Evolutionary conservation across 2,113 vertebrate species (phyloP).

Genomic region (Amazona vittata): DNA sequence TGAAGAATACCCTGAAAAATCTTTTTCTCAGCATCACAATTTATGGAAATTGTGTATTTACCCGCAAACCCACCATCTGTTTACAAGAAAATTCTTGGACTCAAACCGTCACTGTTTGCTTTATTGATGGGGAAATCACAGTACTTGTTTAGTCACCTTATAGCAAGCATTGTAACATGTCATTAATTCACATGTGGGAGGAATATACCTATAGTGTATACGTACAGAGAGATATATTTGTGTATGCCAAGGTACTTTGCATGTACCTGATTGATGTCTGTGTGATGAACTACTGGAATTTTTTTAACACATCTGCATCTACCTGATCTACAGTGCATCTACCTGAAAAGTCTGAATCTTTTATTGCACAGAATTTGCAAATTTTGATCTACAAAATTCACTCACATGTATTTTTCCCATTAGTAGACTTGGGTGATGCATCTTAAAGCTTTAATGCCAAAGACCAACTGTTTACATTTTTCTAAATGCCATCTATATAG

Average conservation of each 20-base stretch:
- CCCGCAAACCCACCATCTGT: not conserved
- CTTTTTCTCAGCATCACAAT: not conserved
- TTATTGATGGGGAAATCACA: not conserved
- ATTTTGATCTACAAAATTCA: not conserved
- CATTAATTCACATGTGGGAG: not conserved
- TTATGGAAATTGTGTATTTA: not conserved
- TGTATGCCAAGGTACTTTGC: not conserved
- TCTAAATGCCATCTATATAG: not conserved
- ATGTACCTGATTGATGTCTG: not conserved
- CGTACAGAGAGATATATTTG: not conserved
- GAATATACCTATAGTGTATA: not conserved
- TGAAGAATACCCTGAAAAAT: constrained; percentile 16
- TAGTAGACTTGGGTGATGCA: not conserved
- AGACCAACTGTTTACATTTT: constrained; percentile 5
- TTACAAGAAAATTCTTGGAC: not conserved
- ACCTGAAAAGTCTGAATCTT: not conserved
- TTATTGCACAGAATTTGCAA: not conserved
- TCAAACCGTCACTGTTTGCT: not conserved
- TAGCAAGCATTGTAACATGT: not conserved
- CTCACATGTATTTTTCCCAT: not conserved
- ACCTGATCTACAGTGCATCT: not conserved
- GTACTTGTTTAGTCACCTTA: not conserved
- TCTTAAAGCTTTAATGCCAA: not conserved
- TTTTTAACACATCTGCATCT: not conserved
- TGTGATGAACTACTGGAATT: not conserved